Evolutionary conservation across 2,888 invertebrate genomes (phyloP).

Genomic region (Brenthis ino): DNA sequence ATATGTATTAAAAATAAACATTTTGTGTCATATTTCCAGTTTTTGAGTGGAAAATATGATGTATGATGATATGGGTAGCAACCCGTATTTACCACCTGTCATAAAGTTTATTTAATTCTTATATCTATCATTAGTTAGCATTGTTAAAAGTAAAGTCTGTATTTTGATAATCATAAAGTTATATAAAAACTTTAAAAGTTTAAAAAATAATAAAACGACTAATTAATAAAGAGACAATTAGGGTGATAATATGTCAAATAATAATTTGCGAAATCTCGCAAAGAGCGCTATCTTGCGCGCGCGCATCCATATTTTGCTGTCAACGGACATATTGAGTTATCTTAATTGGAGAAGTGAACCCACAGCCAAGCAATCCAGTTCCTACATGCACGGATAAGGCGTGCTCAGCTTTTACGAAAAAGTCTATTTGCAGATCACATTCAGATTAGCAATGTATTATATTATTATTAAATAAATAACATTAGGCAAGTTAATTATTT

Average conservation of each 20-base stretch:
- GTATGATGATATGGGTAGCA: too few relatives aligned
- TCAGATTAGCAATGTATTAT: too few relatives aligned
- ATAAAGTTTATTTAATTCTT: too few relatives aligned
- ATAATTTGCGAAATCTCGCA: slow-evolving; percentile 51
- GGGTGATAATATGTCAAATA: slow-evolving; percentile 41
- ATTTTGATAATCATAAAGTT: background rate
- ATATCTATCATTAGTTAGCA: too few relatives aligned
- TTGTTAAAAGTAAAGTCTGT: background rate
- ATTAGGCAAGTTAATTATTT: too few relatives aligned
- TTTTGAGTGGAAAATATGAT: too few relatives aligned
- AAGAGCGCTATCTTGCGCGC: slow-evolving; percentile 51
- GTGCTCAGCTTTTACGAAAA: slow-evolving; percentile 14
- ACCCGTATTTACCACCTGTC: too few relatives aligned
- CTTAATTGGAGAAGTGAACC: slow-evolving; percentile 57
- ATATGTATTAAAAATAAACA: too few relatives aligned
- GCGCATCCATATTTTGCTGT: slow-evolving; percentile 58
- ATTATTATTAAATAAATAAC: too few relatives aligned
- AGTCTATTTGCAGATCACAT: background rate
- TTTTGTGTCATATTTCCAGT: too few relatives aligned
- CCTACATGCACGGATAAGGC: slow-evolving; percentile 23
- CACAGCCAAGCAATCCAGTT: slow-evolving; percentile 45
- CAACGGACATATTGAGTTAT: slow-evolving; percentile 62
- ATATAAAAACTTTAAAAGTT: background rate
- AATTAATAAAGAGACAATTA: background rate
- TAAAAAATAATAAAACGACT: background rate